Evolutionary conservation across 2,797 vertebrate species (phyloP), one percentile per base, ranked within the genome.

Genomic region (Heteromormyrus szaboi): DNA sequence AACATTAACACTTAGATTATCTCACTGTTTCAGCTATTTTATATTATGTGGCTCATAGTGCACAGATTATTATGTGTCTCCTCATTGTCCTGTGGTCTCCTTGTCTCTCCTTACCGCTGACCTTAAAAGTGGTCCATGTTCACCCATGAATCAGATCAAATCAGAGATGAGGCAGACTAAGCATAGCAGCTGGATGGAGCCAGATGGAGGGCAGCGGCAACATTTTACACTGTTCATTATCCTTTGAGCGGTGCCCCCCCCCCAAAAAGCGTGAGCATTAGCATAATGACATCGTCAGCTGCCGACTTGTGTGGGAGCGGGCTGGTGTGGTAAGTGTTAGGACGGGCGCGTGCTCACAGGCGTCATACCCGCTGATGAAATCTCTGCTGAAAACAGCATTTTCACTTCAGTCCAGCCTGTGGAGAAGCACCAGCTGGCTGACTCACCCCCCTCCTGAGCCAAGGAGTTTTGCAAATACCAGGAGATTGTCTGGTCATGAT

Each of bases 371-470:
- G 33, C 54, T 87, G 85, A 59, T 87, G 85, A 87, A 87, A 87
- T 48, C 62, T 89, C 85, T 88, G 87, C 89, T 89, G 86, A 92
- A 22, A 53, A 33, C 85, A 88, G 65, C 91, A 90, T 86, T 89
- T 89, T 72, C 89, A 79, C 86, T 90, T 90, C 90, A 86, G 51
- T 33, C 51, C 53, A 41, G 85, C 85, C 53, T 3, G 17, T 29
- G 51, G 53, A 86, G 51, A 86, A 56, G 53, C 85, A 56, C 12
- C 85, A 86, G 85, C 51, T 62, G 85, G 53, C 54, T 87, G 85
- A 65, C 37, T 87, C 85, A 87, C 33, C 54, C 85, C 5, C 85
- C 85, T 87, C 85, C 54, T n/a, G 29, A n/a, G 85, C 29, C 85
- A 62, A 53, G 22, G 54, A 51, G 46, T 53, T 85, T 53, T 33